Evolutionary conservation across 2,888 invertebrate genomes (phyloP).

Genomic region (Stenchaetothrips biformis): DNA sequence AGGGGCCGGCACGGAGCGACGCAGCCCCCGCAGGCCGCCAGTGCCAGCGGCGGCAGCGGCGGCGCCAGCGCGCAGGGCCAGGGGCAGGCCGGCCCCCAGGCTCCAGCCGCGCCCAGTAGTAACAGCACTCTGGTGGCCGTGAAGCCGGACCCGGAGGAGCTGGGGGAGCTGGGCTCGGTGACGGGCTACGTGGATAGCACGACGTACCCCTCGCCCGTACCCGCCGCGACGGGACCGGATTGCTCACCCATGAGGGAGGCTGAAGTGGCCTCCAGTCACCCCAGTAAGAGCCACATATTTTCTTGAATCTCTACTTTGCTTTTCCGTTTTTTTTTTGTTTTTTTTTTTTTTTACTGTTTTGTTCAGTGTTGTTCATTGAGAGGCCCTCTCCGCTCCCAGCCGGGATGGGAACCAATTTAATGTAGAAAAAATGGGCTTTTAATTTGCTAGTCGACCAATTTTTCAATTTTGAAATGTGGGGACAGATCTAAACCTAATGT

Average conservation of each 20-base stretch:
- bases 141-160: conserved; percentile 13
- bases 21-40: neutral
- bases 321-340: conserved; percentile 16
- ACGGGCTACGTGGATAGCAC: conserved; percentile 38
- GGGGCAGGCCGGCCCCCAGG: too few species aligned
- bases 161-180: neutral
- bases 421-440: too few species aligned
- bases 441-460: too few species aligned
- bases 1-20: neutral
- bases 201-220: conserved; percentile 35
- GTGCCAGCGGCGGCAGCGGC: neutral
- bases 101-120: neutral
- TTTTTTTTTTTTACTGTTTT: neutral
- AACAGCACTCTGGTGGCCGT: conserved; percentile 17
- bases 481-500: too few species aligned
- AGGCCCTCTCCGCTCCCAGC: too few species aligned
- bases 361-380: too few species aligned
- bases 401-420: too few species aligned
- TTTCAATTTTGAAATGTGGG: too few species aligned
- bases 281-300: conserved; percentile 35
- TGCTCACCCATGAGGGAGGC: conserved; percentile 17
- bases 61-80: neutral
- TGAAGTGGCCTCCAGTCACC: conserved; percentile 36
- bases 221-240: conserved; percentile 5
- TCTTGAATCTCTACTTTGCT: conserved; percentile 5